Evolutionary conservation across 2,797 vertebrate species (phyloP).

Genomic region (Urosaurus nigricauda): DNA sequence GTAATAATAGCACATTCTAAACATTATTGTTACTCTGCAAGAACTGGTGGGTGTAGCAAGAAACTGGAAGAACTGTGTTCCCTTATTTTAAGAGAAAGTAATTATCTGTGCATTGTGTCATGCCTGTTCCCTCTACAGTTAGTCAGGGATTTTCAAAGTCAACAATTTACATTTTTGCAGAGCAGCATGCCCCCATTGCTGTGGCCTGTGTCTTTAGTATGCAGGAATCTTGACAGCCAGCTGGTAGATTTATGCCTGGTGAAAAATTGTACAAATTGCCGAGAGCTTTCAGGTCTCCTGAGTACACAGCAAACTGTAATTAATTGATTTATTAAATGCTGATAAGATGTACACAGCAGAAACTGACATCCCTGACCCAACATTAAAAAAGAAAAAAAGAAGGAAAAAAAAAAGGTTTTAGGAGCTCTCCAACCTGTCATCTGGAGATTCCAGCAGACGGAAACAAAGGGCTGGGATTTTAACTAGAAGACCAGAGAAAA

Average conservation of each 20-base stretch:
- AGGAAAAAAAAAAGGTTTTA: background rate
- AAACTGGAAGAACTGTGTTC: background rate
- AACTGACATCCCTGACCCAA: background rate
- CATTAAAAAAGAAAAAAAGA: no score
- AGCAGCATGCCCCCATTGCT: background rate
- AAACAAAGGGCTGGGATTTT: background rate
- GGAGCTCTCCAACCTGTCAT: slow-evolving; percentile 2
- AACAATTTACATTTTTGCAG: background rate
- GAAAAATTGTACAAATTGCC: slow-evolving; percentile 27
- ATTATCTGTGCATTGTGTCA: rapidly evolving
- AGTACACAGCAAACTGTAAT: slow-evolving; percentile 28
- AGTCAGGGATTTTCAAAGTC: slow-evolving; percentile 17
- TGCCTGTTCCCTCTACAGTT: background rate
- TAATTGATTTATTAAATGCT: slow-evolving; percentile 23
- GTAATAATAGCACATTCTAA: background rate
- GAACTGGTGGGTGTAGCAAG: background rate
- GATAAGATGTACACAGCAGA: slow-evolving; percentile 7
- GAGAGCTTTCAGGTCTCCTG: slow-evolving; percentile 21
- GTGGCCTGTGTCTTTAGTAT: slow-evolving; percentile 19
- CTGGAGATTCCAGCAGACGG: background rate
- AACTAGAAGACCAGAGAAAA: background rate
- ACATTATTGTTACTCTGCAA: background rate
- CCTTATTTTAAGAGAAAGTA: slow-evolving; percentile 27
- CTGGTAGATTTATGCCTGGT: slow-evolving; percentile 22
- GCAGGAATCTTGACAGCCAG: slow-evolving; percentile 10